phyloP scores from a whole-genome alignment of 2,797 vertebrate species.

The Tragelaphus eurycerus region DNA sequence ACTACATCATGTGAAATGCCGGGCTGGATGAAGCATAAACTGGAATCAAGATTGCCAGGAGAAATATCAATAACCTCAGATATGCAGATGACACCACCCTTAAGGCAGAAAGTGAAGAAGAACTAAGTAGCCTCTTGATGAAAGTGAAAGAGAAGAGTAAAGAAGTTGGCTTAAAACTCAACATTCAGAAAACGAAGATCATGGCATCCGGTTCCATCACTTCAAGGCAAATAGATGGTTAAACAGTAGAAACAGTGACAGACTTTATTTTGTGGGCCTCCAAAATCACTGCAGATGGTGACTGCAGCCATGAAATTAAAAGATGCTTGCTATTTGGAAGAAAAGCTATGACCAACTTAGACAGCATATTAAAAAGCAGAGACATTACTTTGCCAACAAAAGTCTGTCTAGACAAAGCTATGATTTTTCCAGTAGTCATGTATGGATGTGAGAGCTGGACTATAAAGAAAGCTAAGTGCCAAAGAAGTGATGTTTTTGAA shows the following conservation, averaged over 20 bases:
- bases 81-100: background rate
- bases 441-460: background rate
- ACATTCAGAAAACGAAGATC: background rate
- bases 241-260: background rate
- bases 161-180: background rate
- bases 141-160: background rate
- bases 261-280: background rate
- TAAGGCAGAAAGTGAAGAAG: background rate
- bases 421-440: background rate
- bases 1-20: background rate
- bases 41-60: background rate
- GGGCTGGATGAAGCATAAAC: background rate
- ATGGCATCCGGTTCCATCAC: background rate
- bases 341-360: background rate
- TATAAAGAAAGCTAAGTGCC: rapidly evolving
- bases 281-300: background rate
- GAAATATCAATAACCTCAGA: background rate
- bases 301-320: background rate
- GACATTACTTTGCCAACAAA: background rate
- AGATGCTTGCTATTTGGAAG: background rate
- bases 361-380: background rate
- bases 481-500: background rate
- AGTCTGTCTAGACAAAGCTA: background rate
- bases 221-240: background rate
- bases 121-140: background rate